Evolutionary conservation across 2,797 vertebrate genomes (phyloP), one percentile per base, ranked within the genome.

Genomic region (Catostomus latipinnis): DNA sequence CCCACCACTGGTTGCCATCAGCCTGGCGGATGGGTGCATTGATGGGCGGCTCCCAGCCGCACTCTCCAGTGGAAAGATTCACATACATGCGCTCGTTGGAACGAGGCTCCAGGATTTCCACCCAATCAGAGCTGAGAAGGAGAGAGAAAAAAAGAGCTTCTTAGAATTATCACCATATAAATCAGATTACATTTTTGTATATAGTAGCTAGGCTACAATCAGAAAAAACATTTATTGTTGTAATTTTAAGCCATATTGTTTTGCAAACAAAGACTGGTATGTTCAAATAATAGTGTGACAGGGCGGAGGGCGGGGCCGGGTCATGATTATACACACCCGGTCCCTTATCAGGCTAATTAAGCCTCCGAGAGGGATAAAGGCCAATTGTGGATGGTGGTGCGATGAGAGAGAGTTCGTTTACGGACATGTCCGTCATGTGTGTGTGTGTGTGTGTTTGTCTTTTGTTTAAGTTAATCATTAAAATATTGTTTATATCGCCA

Each of bases 1-100:
- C 96, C 96, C 96, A 97, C 96, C 96, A 97, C 87, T 97, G 96
- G 91, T 95, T 95, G 71, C 95, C 95, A 82, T 96, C 95, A 0
- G 95, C 93, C 86, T 96, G 96, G 18, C 95, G 95, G 9, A 96
- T 92, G 6, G 90, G 90, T 78, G 93, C 93, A 13, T 94, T 92
- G 6, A 88, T 8, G 14, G 96, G 96, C 1, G 95, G 92, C 54
- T 96, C 95, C 96, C 96, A 97, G 87, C 96, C 95, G 6, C 96
- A 97, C 88, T 97, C 96, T 0, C 96, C 96, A 0, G 93, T 95
- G 60, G 89, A 86, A 91, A 97, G 86, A 89, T 97, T 97, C 73
- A 97, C 95, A 0, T 96, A 97, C 96, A 97, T 97, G 68, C 92
- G 95, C 90, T 96, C 95, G 63, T 92, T 94, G 67, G 95, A 95